These are phyloP conservation scores for Drosophila diplacantha DNA, from an alignment of 2,888 invertebrate genomes.

Conservation along the genomic window DNA sequence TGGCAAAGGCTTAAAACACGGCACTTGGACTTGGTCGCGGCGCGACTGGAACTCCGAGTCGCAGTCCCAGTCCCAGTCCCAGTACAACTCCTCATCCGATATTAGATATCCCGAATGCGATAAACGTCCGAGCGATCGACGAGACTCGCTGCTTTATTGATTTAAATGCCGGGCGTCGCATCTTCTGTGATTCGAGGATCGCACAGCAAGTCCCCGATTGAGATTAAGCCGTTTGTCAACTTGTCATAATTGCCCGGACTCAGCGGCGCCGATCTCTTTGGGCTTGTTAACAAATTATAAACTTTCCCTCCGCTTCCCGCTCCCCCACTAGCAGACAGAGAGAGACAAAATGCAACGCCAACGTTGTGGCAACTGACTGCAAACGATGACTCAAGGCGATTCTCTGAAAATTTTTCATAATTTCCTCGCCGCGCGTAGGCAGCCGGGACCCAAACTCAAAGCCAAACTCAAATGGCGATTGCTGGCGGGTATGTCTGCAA, in stretches of 20 bases:
- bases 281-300: slow-evolving; percentile 70
- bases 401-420: slow-evolving; percentile 62
- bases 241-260: slow-evolving; percentile 65
- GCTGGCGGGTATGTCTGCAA: slow-evolving; percentile 30
- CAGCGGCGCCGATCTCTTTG: slow-evolving; percentile 64
- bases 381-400: slow-evolving; percentile 71
- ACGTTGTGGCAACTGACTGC: slow-evolving; percentile 57
- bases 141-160: slow-evolving; percentile 54
- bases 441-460: slow-evolving; percentile 47
- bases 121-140: slow-evolving; percentile 52
- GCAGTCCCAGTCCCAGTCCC: slow-evolving; percentile 18
- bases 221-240: slow-evolving; percentile 73
- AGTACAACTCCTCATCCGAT: slow-evolving; percentile 36
- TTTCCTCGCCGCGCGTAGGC: slow-evolving; percentile 65
- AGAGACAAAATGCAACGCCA: slow-evolving; percentile 45
- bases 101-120: slow-evolving; percentile 69
- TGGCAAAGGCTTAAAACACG: slow-evolving; percentile 31
- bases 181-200: slow-evolving; percentile 36
- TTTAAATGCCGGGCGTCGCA: slow-evolving; percentile 59
- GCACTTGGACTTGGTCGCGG: slow-evolving; percentile 24
- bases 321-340: not conserved
- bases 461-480: slow-evolving; percentile 34
- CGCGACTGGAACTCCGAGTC: slow-evolving; percentile 9
- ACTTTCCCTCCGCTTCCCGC: slow-evolving; percentile 31
- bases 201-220: slow-evolving; percentile 57